phyloP scores from a whole-genome alignment of 2,113 vertebrate genomes.

The Formicarius rufipectus region DNA sequence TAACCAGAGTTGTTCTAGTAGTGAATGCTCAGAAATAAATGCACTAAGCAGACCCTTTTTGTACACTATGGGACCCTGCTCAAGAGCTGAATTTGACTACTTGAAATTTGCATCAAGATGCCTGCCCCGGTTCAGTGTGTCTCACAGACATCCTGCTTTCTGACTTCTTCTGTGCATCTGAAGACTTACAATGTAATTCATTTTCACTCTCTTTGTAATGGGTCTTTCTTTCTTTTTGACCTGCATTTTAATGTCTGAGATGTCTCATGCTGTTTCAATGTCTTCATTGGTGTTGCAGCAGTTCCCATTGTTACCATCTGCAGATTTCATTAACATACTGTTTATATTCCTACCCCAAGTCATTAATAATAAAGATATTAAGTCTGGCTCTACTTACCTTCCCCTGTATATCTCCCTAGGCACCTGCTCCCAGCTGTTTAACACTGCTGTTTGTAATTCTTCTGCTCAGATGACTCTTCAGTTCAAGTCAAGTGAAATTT shows the following conservation, averaged over 20 bases:
- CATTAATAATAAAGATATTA: conserved; percentile 49
- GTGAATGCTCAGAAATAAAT: neutral
- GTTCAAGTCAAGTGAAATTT: neutral
- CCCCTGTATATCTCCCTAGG: conserved; percentile 7
- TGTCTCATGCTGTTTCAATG: neutral
- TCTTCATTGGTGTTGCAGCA: neutral
- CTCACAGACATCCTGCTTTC: neutral
- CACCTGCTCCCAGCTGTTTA: conserved; percentile 43
- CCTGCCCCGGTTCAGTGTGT: fast-evolving
- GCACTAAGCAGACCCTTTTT: neutral
- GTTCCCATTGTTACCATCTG: conserved; percentile 44
- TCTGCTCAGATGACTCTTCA: neutral
- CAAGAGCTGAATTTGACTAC: neutral
- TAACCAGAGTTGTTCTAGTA: neutral
- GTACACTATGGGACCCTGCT: neutral
- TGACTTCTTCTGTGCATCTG: neutral
- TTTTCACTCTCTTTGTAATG: neutral
- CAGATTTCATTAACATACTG: conserved; percentile 48
- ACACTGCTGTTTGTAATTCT: neutral
- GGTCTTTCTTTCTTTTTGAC: neutral
- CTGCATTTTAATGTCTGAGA: neutral
- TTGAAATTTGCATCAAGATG: neutral
- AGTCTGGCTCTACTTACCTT: conserved; percentile 30
- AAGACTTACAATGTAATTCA: neutral
- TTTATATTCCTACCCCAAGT: conserved; percentile 21